These are phyloP conservation scores for Trematomus loennbergii DNA, from an alignment of 2,113 vertebrate species.

Conservation along the genomic window DNA sequence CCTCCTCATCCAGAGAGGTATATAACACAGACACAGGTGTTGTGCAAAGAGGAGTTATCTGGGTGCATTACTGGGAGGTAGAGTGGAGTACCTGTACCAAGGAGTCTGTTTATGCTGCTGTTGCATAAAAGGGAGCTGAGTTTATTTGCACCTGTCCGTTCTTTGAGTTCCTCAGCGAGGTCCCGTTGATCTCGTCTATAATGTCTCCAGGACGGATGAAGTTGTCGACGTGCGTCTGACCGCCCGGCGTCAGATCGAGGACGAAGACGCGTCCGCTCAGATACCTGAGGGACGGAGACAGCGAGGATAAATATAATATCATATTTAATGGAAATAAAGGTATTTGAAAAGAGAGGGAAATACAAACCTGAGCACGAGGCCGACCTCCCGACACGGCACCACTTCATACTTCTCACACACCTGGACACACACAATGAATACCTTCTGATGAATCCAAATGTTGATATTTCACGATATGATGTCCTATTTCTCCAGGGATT, in stretches of 20 bases:
- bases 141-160: conserved; percentile 79
- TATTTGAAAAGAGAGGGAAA: background rate
- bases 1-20: too few species aligned
- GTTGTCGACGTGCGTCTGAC: conserved; percentile 84
- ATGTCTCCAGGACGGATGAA: conserved; percentile 83
- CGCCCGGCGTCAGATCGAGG: conserved; percentile 77
- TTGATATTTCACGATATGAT: background rate
- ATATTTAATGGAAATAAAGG: background rate
- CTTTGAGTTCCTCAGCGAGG: conserved; percentile 82
- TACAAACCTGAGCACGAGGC: conserved; percentile 85
- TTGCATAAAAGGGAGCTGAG: too few species aligned
- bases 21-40: too few species aligned
- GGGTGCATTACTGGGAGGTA: too few species aligned
- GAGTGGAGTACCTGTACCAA: too few species aligned
- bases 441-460: background rate
- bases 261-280: conserved; percentile 84
- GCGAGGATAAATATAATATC: background rate
- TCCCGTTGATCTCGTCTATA: conserved; percentile 88
- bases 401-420: conserved; percentile 84
- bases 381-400: conserved; percentile 83
- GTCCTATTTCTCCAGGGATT: too few species aligned
- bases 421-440: conserved; percentile 69
- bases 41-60: too few species aligned
- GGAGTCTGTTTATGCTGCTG: too few species aligned
- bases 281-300: conserved; percentile 75